Base-by-base conservation (phyloP, 2,888 invertebrate species). In the Drosophila conformis region DNA sequence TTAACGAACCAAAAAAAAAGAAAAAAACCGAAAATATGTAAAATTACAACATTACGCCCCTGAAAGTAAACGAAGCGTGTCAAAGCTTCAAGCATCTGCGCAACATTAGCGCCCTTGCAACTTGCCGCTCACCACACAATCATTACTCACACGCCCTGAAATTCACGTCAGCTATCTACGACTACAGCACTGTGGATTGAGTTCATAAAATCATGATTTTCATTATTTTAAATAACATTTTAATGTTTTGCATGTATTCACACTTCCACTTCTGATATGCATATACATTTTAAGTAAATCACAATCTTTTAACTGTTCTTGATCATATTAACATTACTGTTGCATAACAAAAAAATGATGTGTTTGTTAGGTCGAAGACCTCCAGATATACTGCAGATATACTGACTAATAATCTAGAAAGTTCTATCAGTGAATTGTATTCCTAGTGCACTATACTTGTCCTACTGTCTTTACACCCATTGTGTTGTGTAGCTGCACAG, bases 111-210 rank as follows among this genome's bases (percentile, higher is more conserved):
- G 25, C 56, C 52, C 33, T 36, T 52, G 42, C 49, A 33, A 36
- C 63, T 70, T 67, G 52, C 42, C 53, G 59, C 49, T 72, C 57
- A 40, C 60, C 67, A 51, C 46, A 18, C 46, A 49, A 51, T 64
- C 68, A 68, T 78, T 76, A 80, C 71, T 76, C 77, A 77, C 69
- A 77, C 78, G 72, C 69, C 65, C 65, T 53, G 78, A 66, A 56
- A 68, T 76, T 49, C 72, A 62, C 51, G 52, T 58, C 13, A 64
- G 52, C 54, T 11, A 18, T 54, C 27, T 10, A 25, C 51, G 27
- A 53, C 21, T 35, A 25, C 27, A 29, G 49, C 21, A 72, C 68
- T 25, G 57, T 68, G 68, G 70, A 10, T 42, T 29, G 29, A 35
- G 13, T 56, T 25, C 8, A 31, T 18, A 42, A 51, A 68, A 64